Evolutionary conservation across 2,113 vertebrate genomes (phyloP).

Genomic region (Erythrolamprus reginae): DNA sequence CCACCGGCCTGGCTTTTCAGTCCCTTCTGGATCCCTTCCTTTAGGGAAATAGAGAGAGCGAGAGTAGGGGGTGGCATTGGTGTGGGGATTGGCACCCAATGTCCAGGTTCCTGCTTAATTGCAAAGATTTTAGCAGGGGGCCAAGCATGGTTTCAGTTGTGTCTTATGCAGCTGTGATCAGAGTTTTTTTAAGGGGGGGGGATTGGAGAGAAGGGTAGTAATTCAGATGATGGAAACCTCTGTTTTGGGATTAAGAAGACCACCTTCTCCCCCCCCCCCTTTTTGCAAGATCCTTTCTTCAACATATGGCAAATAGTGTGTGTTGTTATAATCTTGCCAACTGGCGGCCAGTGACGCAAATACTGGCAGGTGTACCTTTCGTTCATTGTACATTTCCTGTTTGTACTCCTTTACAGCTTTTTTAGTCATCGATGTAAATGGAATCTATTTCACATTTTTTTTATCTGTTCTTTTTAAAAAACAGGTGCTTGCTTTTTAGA

Average conservation of each 20-base stretch:
- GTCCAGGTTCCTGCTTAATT: neutral
- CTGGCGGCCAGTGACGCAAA: neutral
- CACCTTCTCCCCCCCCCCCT: too few species aligned
- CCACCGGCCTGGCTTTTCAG: neutral
- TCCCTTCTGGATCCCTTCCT: constrained; percentile 10
- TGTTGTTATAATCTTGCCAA: neutral
- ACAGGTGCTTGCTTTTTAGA: rapidly evolving
- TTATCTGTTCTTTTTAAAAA: neutral
- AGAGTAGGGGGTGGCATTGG: too few species aligned
- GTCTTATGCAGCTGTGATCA: neutral
- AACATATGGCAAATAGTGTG: neutral
- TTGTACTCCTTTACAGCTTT: neutral
- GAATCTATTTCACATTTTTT: neutral
- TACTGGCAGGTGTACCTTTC: constrained; percentile 53
- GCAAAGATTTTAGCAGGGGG: rapidly evolving
- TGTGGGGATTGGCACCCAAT: neutral
- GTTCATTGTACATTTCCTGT: constrained; percentile 6
- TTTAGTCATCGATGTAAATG: neutral
- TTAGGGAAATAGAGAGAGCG: neutral
- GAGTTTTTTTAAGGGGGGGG: rapidly evolving
- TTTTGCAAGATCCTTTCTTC: neutral
- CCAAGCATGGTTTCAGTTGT: neutral
- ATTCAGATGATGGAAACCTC: neutral
- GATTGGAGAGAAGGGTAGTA: neutral
- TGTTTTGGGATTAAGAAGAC: neutral